Evolutionary conservation across 2,797 vertebrate genomes (phyloP).

Genomic region (Eulemur albifrons): DNA sequence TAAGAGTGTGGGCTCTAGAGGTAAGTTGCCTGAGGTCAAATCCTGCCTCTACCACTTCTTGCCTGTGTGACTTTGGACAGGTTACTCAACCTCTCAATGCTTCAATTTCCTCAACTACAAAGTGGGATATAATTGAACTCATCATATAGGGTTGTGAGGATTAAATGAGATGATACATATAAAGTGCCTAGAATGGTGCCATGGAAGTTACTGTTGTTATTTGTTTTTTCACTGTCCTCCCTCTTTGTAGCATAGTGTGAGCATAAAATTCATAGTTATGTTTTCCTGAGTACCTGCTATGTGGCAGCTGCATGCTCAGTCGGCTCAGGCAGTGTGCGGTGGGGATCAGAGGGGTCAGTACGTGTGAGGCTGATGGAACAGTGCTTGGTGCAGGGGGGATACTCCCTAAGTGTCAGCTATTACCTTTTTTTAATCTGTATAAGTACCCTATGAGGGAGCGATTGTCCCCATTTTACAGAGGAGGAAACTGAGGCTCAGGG

Average conservation of each 20-base stretch:
- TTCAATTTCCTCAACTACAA: not conserved
- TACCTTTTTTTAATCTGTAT: not conserved
- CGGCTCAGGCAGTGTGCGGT: not conserved
- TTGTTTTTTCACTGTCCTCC: not conserved
- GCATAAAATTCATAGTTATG: not conserved
- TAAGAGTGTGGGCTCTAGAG: not conserved
- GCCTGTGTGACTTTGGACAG: not conserved
- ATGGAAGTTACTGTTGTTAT: not conserved
- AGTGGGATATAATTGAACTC: not conserved
- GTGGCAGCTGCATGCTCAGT: not conserved
- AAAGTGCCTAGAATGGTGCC: not conserved
- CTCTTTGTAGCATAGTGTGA: not conserved
- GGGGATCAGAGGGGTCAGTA: not conserved
- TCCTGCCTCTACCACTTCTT: not conserved
- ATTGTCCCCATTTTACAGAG: not conserved
- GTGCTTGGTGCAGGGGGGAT: not conserved
- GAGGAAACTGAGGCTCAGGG: slow-evolving; percentile 33
- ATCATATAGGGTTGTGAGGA: not conserved
- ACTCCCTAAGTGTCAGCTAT: not conserved
- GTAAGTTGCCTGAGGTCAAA: not conserved
- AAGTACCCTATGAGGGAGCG: not conserved
- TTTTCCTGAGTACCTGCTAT: not conserved
- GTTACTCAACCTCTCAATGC: not conserved
- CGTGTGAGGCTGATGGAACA: not conserved
- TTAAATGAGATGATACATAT: not conserved